Evolutionary conservation across 2,113 vertebrate species (phyloP).

Genomic region (Chamaetylas fuelleborni): DNA sequence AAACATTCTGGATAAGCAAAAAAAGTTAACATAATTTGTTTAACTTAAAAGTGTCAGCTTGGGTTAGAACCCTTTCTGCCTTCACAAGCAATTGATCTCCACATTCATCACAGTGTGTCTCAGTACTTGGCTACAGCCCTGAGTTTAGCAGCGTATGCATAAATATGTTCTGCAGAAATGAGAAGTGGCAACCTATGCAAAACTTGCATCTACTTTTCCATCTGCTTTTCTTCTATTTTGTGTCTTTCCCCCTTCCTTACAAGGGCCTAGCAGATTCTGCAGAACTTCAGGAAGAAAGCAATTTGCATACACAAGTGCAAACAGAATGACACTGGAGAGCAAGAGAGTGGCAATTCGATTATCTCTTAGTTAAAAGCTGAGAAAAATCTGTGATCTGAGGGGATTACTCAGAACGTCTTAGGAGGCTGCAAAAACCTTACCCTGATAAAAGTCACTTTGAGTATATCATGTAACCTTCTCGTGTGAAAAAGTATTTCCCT

Average conservation of each 20-base stretch:
- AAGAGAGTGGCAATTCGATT: background rate
- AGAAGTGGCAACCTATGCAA: conserved; percentile 16
- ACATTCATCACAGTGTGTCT: background rate
- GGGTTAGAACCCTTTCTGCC: conserved; percentile 9
- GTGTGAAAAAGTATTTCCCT: background rate
- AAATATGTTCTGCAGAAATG: background rate
- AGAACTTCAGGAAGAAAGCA: background rate
- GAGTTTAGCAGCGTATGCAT: background rate
- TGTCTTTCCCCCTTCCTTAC: background rate
- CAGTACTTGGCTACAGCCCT: background rate
- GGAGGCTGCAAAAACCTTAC: conserved; percentile 1
- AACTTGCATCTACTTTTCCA: conserved; percentile 9
- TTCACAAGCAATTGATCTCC: conserved; percentile 7
- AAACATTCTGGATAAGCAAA: background rate
- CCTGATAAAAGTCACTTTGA: conserved; percentile 13
- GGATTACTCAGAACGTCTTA: background rate
- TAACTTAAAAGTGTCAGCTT: conserved; percentile 3
- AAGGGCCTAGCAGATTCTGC: background rate
- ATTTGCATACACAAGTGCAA: conserved; percentile 26
- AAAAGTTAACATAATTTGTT: conserved; percentile 9
- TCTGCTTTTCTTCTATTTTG: conserved; percentile 15
- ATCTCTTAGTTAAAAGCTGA: background rate
- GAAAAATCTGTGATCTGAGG: conserved; percentile 24
- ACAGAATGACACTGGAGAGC: background rate
- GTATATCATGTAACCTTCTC: background rate